phyloP scores from a whole-genome alignment of 2,888 invertebrate species.

The Torymus aiolomorphi region DNA sequence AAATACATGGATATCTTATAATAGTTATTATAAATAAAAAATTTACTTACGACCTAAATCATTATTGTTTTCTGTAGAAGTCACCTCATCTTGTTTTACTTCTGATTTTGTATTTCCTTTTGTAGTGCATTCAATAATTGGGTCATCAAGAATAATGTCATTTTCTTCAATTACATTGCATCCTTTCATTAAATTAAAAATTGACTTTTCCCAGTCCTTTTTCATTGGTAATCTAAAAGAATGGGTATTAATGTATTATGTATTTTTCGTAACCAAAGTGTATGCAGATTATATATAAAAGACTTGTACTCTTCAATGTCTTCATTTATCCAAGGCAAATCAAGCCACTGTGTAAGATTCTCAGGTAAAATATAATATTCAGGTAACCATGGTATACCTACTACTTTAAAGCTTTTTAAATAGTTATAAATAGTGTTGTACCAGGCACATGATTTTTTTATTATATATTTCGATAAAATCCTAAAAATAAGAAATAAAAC shows the following conservation, averaged over 20 bases:
- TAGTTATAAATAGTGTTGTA: conserved; percentile 76
- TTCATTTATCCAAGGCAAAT: conserved; percentile 76
- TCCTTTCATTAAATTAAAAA: conserved; percentile 66
- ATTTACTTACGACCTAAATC: conserved; percentile 48
- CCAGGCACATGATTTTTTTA: conserved; percentile 77
- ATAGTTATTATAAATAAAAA: background rate
- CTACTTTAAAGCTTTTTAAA: conserved; percentile 72
- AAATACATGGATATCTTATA: conserved; percentile 1
- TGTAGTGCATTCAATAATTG: conserved; percentile 3
- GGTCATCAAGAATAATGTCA: conserved; percentile 34
- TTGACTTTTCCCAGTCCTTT: conserved; percentile 58
- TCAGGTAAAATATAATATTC: conserved; percentile 75
- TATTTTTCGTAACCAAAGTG: too few relatives aligned
- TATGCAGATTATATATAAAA: conserved; percentile 7
- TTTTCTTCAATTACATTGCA: conserved; percentile 17
- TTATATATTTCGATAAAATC: conserved; percentile 76
- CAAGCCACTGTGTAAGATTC: conserved; percentile 77
- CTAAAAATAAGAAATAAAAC: conserved; percentile 58
- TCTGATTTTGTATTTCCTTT: background rate
- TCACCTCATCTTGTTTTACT: background rate
- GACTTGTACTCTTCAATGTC: conserved; percentile 67
- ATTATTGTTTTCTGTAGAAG: background rate
- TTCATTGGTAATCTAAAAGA: conserved; percentile 50
- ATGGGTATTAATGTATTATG: too few relatives aligned
- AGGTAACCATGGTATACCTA: conserved; percentile 78